Conservation (phyloP, 2,888 invertebrate species). For the Trissolcus brochymenae region DNA sequence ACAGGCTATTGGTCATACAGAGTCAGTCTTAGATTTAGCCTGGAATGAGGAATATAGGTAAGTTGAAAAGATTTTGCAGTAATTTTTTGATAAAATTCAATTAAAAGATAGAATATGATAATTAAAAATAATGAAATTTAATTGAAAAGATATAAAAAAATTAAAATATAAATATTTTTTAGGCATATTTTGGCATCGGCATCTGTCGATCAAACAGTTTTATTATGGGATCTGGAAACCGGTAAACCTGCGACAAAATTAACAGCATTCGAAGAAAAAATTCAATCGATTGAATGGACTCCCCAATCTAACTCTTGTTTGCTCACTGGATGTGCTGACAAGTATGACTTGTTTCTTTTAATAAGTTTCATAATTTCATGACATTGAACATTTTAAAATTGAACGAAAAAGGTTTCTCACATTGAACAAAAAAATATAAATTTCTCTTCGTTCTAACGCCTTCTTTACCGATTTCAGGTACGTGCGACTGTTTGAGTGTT, state of each 20-base stretch:
- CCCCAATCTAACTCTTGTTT: constrained; percentile 88
- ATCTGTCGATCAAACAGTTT: constrained; percentile 91
- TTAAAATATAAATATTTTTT: constrained; percentile 47
- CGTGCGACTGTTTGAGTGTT: constrained; percentile 89
- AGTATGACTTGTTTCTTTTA: constrained; percentile 70
- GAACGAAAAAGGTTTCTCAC: background rate
- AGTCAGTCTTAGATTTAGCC: constrained; percentile 92
- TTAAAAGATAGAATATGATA: background rate
- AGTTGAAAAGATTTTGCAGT: constrained; percentile 60
- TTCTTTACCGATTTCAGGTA: constrained; percentile 76
- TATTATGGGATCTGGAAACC: constrained; percentile 94
- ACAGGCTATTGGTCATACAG: constrained; percentile 86
- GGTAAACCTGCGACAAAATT: constrained; percentile 86
- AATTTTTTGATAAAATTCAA: background rate
- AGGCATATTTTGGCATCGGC: constrained; percentile 94
- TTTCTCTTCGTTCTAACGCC: constrained; percentile 13
- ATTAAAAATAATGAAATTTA: constrained; percentile 37
- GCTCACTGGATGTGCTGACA: constrained; percentile 89
- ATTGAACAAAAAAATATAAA: background rate
- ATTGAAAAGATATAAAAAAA: too few relatives aligned
- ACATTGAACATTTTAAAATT: background rate
- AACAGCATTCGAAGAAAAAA: constrained; percentile 86
- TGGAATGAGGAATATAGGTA: constrained; percentile 90
- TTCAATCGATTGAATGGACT: constrained; percentile 91
- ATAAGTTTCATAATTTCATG: background rate